Base-by-base conservation (phyloP, 2,113 vertebrate genomes). In the Psophia crepitans region DNA sequence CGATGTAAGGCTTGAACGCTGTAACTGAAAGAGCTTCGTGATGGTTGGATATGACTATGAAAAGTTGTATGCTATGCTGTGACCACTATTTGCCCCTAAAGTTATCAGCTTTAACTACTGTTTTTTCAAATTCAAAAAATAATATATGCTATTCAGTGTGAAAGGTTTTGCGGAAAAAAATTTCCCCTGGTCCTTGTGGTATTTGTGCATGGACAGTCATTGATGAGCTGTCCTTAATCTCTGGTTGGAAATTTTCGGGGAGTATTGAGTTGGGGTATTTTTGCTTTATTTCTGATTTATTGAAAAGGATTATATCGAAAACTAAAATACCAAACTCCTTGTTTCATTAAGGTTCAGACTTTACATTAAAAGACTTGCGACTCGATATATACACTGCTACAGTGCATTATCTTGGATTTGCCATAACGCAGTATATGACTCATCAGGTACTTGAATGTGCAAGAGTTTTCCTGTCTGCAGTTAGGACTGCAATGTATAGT, bases 211-310 rank as follows among this genome's bases (percentile, higher is more conserved):
- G 12, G 12, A 64, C 21, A 39, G 9, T 61, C 35, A 76, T 13
- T 70, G 41, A 41, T 33, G 21, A 84, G 4, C 66, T 84, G 28
- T 35, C 21, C 33, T 82, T 84, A 19, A 73, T 83, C 16, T 84
- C 44, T 65, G 48, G 18, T 32, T 68, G 35, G 54, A 74, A 75
- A 46, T 22, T 22, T 41, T 0, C 0, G 2, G 1, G 5, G 46
- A 8, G 27, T 44, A 46, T 68, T 1, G 2, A 9, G 12, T 56
- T 48, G 32, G 5, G 33, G 70, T 70, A n/a, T 56, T 60, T 69
- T 70, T 74, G 14, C 26, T 14, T 75, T 53, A 19, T 26, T 68
- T 84, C 66, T 24, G 14, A n/a, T 91, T 82, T 86, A 13, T 43
- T 65, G 11, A 71, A 64, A 77, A 90, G 2, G 41, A 76, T n/a